These are phyloP conservation scores for Drosophila rhopaloa DNA, from an alignment of 1,140 invertebrate species.

Conservation along the genomic window DNA sequence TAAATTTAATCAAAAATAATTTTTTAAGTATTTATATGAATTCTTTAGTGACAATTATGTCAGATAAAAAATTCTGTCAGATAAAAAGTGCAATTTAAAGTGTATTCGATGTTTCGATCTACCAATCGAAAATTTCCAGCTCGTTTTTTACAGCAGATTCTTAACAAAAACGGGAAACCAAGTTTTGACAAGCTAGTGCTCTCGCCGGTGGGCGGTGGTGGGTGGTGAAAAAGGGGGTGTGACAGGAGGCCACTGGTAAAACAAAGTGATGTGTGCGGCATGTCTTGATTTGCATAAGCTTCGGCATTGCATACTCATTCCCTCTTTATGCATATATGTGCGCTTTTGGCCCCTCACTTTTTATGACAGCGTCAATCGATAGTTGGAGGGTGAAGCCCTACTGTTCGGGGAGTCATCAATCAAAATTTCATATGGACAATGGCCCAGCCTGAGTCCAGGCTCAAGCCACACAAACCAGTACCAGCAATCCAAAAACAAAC, in stretches of 20 bases:
- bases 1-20: too few relatives aligned
- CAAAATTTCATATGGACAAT: slow-evolving; percentile 78
- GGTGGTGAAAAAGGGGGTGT: background rate
- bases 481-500: background rate
- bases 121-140: background rate
- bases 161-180: slow-evolving; percentile 54
- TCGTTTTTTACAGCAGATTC: slow-evolving; percentile 35
- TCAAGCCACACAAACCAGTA: slow-evolving; percentile 7
- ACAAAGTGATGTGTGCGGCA: slow-evolving; percentile 75
- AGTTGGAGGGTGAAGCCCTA: slow-evolving; percentile 40
- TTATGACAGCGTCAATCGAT: slow-evolving; percentile 81
- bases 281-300: slow-evolving; percentile 81
- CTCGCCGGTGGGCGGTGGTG: background rate
- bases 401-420: slow-evolving; percentile 67
- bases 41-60: too few relatives aligned
- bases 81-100: background rate
- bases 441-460: slow-evolving; percentile 21
- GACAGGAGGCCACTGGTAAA: slow-evolving; percentile 28
- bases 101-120: background rate
- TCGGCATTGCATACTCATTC: slow-evolving; percentile 45
- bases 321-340: slow-evolving; percentile 39
- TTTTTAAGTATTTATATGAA: too few relatives aligned
- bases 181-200: slow-evolving; percentile 66
- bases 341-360: slow-evolving; percentile 50
- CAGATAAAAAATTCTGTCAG: too few relatives aligned